phyloP scores from a whole-genome alignment of 2,113 vertebrate genomes.

The Saccopteryx leptura region DNA sequence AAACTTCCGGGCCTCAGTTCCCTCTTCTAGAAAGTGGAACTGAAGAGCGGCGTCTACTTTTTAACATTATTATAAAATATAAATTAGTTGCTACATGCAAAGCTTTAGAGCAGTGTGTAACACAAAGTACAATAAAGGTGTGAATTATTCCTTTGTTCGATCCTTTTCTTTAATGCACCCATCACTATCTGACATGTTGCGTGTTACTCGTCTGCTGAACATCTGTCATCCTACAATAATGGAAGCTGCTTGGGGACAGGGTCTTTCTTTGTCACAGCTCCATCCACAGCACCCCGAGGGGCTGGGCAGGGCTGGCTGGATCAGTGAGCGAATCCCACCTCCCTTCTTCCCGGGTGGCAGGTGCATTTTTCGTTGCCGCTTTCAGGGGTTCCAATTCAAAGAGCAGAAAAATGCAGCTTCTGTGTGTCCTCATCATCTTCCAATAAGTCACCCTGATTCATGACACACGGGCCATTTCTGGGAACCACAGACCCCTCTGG shows the following conservation, averaged over 20 bases:
- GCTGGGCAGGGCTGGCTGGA: background rate
- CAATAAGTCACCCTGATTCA: background rate
- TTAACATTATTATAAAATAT: background rate
- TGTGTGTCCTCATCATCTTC: background rate
- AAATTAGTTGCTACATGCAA: background rate
- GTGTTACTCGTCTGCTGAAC: background rate
- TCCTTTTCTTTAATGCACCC: background rate
- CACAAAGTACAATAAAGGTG: background rate
- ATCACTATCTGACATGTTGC: background rate
- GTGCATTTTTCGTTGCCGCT: too few relatives aligned
- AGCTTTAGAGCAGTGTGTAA: background rate
- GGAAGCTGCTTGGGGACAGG: background rate
- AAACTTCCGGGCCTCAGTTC: slow-evolving; percentile 17
- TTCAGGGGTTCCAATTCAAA: background rate
- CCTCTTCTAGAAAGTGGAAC: background rate
- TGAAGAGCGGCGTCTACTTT: background rate
- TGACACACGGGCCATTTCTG: background rate
- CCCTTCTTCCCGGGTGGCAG: background rate
- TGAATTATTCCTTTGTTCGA: background rate
- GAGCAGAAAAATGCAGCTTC: background rate
- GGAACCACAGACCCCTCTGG: background rate
- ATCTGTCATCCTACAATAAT: background rate
- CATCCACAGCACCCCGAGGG: background rate
- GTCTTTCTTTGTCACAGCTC: background rate
- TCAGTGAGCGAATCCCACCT: background rate